A percentile compares a stretch with the other conserved stretches of the same genome.
These are phyloP conservation scores for Pteronura brasiliensis DNA, from an alignment of 2,113 vertebrate genomes.

Conservation along the genomic window DNA sequence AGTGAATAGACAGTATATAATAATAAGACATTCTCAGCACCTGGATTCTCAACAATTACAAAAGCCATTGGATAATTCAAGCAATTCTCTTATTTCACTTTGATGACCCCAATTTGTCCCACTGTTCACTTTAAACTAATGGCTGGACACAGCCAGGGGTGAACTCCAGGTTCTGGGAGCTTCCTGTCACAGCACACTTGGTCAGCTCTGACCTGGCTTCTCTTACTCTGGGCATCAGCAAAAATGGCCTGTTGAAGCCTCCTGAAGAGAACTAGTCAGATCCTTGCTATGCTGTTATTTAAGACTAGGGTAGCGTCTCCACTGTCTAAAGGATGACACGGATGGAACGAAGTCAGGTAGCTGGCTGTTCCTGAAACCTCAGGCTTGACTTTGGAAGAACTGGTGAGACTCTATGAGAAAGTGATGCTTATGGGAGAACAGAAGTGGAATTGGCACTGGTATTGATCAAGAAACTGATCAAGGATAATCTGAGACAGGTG, in stretches of 20 bases:
- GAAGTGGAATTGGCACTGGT: background rate
- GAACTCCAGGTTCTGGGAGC: background rate
- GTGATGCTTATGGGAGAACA: background rate
- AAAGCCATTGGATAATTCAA: background rate
- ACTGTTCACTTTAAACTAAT: background rate
- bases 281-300: background rate
- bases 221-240: background rate
- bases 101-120: background rate
- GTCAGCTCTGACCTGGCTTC: background rate
- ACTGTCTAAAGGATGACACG: background rate
- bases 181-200: background rate
- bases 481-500: background rate
- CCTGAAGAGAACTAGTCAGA: background rate
- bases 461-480: background rate
- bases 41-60: background rate
- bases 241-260: background rate
- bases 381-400: background rate
- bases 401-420: background rate
- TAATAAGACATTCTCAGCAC: background rate
- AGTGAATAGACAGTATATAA: background rate
- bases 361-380: background rate
- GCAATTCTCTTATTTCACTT: background rate
- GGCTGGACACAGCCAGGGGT: background rate
- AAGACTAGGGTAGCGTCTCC: background rate
- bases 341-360: background rate